Evolutionary conservation across 2,113 vertebrate species (phyloP).

Genomic region (Himantopus leucocephalus): DNA sequence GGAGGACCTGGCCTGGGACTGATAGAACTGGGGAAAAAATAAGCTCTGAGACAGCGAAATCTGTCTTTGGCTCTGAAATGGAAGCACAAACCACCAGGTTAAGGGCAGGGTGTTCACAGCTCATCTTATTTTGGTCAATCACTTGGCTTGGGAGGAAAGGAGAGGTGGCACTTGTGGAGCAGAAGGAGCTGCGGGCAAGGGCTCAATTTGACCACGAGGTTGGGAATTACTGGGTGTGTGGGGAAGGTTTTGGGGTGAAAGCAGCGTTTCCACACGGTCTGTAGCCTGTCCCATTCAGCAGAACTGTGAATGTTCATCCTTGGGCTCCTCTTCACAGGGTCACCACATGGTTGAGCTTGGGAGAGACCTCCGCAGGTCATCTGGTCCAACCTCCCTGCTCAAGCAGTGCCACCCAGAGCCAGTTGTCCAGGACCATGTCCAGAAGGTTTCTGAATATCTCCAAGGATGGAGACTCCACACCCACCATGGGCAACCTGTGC

Average conservation of each 20-base stretch:
- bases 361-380: not conserved
- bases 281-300: not conserved
- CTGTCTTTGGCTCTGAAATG: not conserved
- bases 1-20: not conserved
- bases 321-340: not conserved
- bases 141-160: not conserved
- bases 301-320: not conserved
- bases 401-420: not conserved
- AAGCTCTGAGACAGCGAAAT: not conserved
- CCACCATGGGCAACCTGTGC: not conserved
- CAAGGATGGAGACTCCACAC: not conserved
- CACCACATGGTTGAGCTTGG: not conserved
- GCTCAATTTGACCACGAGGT: not conserved
- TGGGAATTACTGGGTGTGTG: not conserved
- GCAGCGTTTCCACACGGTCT: not conserved
- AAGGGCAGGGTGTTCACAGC: not conserved
- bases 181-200: not conserved
- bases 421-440: not conserved
- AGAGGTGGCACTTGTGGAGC: not conserved
- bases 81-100: not conserved
- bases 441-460: not conserved
- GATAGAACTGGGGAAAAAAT: not conserved
- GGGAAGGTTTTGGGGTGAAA: not conserved
- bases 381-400: not conserved
- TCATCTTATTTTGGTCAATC: fast-evolving